phyloP scores from a whole-genome alignment of 1,140 invertebrate genomes.

The Onthophagus taurus region DNA sequence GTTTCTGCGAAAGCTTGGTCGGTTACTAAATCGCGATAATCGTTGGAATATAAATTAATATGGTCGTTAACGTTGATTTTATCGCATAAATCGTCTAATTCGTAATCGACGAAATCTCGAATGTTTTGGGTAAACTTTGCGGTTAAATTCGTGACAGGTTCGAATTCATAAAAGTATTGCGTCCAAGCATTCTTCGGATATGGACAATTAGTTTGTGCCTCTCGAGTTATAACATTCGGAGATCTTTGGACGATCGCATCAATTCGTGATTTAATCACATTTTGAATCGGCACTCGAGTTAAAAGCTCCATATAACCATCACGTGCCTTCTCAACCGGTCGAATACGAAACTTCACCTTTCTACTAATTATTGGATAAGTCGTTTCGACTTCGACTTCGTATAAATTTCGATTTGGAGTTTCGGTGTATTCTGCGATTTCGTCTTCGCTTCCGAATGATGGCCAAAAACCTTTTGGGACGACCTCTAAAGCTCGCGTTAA shows the following conservation, averaged over 20 bases:
- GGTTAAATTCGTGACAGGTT: constrained; percentile 12
- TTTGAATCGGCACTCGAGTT: constrained; percentile 46
- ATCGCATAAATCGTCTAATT: constrained; percentile 32
- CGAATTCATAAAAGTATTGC: constrained; percentile 43
- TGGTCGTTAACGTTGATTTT: constrained; percentile 46
- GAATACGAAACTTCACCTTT: constrained; percentile 38
- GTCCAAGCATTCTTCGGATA: constrained; percentile 56
- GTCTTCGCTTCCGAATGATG: constrained; percentile 49
- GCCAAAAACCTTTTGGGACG: constrained; percentile 45
- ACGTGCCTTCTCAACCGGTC: constrained; percentile 45
- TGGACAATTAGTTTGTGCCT: constrained; percentile 54
- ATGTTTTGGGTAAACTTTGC: constrained; percentile 39
- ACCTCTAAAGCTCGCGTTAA: constrained; percentile 54
- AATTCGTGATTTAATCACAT: constrained; percentile 45
- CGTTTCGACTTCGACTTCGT: constrained; percentile 54
- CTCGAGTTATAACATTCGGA: constrained; percentile 34
- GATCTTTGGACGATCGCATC: constrained; percentile 45
- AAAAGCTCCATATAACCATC: constrained; percentile 57
- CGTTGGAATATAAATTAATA: constrained; percentile 56
- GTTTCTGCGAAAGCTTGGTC: constrained; percentile 33
- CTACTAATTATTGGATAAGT: constrained; percentile 46
- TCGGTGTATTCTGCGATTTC: constrained; percentile 49
- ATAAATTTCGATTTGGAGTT: constrained; percentile 43
- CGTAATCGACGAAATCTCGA: constrained; percentile 29
- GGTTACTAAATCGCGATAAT: constrained; percentile 45